Conservation (phyloP, 2,113 vertebrate genomes). For the Uria lomvia region DNA sequence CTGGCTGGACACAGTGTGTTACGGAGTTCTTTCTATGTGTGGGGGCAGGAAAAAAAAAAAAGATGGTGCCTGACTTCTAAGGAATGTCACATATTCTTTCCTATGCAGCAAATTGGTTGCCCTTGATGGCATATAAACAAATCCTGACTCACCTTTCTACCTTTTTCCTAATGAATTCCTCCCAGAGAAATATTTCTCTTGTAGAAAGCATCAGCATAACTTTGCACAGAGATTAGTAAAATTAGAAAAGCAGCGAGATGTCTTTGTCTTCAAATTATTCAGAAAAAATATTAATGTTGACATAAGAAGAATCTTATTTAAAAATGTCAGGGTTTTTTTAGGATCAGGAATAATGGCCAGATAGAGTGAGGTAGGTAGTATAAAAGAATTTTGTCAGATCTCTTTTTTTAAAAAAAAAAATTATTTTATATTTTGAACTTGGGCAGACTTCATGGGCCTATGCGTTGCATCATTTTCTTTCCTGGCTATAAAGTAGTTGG, state of each 20-base stretch:
- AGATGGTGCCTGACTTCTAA: rapidly evolving
- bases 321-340: rapidly evolving
- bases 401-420: not conserved
- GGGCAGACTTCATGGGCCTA: not conserved
- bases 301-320: not conserved
- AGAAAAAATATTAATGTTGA: not conserved
- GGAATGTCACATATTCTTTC: not conserved
- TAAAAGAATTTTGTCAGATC: not conserved
- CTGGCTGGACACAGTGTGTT: not conserved
- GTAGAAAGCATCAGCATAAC: not conserved
- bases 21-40: not conserved
- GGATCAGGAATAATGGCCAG: not conserved
- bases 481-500: not conserved
- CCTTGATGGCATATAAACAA: not conserved
- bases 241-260: not conserved
- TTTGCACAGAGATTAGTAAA: not conserved
- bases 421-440: not conserved
- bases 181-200: not conserved
- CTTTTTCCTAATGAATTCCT: not conserved
- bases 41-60: not conserved
- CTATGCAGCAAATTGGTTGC: not conserved
- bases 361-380: not conserved
- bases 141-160: not conserved
- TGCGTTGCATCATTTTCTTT: not conserved
- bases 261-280: not conserved